phyloP scores from a whole-genome alignment of 2,113 vertebrate species.

The Microcebus jonahi region DNA sequence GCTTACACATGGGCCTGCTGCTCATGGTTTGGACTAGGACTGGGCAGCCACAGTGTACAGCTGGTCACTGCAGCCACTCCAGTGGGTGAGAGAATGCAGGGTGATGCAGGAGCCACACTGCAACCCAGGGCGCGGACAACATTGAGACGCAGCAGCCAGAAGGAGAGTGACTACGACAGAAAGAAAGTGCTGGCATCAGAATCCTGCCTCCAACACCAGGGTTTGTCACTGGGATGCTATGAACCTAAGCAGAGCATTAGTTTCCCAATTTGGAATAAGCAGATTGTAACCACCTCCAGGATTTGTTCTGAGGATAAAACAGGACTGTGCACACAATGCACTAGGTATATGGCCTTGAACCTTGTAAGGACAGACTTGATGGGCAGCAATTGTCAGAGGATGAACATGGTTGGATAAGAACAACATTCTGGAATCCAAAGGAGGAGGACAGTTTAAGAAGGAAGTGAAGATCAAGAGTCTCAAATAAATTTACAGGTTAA shows the following conservation, averaged over 20 bases:
- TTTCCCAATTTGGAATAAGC: not conserved
- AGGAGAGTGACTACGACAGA: not conserved
- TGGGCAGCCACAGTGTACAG: not conserved
- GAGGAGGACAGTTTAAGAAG: not conserved
- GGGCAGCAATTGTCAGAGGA: not conserved
- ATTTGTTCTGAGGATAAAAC: not conserved
- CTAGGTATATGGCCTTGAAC: not conserved
- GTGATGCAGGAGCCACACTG: accelerated
- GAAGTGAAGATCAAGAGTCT: not conserved
- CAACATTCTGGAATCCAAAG: not conserved
- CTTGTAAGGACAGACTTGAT: not conserved
- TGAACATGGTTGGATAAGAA: not conserved
- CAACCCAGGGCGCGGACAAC: accelerated
- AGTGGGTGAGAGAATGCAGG: not conserved
- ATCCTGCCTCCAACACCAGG: not conserved
- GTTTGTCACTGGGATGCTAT: no score
- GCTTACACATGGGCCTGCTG: accelerated
- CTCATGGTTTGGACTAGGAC: not conserved
- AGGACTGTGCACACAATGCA: not conserved
- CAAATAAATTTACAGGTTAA: not conserved
- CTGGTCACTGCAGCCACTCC: accelerated
- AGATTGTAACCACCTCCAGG: not conserved
- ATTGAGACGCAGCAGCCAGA: not conserved
- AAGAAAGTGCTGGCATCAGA: not conserved
- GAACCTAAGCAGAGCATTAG: not conserved